Percentiles rank a stretch among this genome's conserved stretches.
Conservation (phyloP, 1,140 invertebrate species). For the Leptopilina boulardi region DNA sequence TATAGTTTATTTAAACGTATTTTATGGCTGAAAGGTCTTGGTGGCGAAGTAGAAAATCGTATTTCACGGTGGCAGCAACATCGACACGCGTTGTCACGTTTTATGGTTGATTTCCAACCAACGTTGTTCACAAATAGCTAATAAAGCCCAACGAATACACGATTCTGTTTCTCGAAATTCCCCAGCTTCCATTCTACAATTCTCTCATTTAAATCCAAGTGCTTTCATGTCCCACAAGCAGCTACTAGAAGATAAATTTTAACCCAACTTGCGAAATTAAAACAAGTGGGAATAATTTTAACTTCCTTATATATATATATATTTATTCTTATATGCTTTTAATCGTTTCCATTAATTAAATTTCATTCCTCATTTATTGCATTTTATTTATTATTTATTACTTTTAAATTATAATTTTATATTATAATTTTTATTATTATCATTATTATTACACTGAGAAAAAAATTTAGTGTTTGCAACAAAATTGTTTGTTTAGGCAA, state of each 20-base stretch:
- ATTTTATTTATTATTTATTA: too few species aligned
- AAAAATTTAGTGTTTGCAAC: too few species aligned
- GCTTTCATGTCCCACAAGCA: constrained; percentile 3
- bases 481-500: too few species aligned
- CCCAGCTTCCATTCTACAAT: not conserved
- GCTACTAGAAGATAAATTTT: not conserved
- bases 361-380: not conserved
- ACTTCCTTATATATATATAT: not conserved
- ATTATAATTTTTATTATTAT: too few species aligned
- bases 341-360: not conserved
- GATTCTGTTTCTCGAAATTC: constrained; percentile 1
- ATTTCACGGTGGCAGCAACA: constrained; percentile 29
- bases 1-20: constrained; percentile 18
- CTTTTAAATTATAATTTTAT: too few species aligned
- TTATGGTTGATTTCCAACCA: constrained; percentile 29
- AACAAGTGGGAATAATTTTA: not conserved
- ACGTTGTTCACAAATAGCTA: constrained; percentile 11
- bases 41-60: constrained; percentile 22
- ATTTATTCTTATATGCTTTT: not conserved
- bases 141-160: constrained; percentile 16
- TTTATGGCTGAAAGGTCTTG: constrained; percentile 17
- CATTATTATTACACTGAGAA: too few species aligned
- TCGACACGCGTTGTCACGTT: constrained; percentile 21
- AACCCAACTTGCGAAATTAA: constrained; percentile 8
- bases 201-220: constrained; percentile 12